Evolutionary conservation across 2,113 vertebrate species (phyloP).

Genomic region (Xiphophorus couchianus): DNA sequence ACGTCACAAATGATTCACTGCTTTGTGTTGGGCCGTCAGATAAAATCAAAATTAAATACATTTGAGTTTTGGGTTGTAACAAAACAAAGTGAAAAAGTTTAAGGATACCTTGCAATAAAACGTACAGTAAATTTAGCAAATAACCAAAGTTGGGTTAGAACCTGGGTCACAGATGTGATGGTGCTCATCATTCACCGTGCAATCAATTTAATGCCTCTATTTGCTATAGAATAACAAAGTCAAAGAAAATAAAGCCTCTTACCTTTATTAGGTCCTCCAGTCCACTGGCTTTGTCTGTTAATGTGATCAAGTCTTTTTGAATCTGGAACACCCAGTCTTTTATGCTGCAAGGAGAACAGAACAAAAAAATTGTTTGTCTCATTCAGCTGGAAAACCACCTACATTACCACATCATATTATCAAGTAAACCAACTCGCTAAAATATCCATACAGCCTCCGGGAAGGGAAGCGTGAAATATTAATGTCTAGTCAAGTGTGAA

Average conservation of each 20-base stretch:
- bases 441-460: conserved; percentile 8
- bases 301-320: conserved; percentile 90
- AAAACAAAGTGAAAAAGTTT: neutral
- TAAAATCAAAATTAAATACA: neutral
- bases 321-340: conserved; percentile 95
- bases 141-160: neutral
- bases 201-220: neutral
- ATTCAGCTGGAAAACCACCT: neutral
- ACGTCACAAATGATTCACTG: too few species aligned
- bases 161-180: neutral
- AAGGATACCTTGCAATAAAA: neutral
- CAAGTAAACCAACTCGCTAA: conserved; percentile 35
- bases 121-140: neutral
- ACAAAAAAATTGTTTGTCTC: neutral
- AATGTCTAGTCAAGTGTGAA: conserved; percentile 50
- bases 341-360: conserved; percentile 78
- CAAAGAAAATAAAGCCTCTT: conserved; percentile 45
- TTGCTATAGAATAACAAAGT: neutral
- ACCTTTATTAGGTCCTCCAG: conserved; percentile 84
- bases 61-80: neutral
- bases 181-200: neutral
- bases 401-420: conserved; percentile 11
- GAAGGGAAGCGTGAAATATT: conserved; percentile 40
- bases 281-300: conserved; percentile 88
- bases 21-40: neutral